Conservation (phyloP, 2,113 vertebrate genomes). For the Prietella phreatophila region DNA sequence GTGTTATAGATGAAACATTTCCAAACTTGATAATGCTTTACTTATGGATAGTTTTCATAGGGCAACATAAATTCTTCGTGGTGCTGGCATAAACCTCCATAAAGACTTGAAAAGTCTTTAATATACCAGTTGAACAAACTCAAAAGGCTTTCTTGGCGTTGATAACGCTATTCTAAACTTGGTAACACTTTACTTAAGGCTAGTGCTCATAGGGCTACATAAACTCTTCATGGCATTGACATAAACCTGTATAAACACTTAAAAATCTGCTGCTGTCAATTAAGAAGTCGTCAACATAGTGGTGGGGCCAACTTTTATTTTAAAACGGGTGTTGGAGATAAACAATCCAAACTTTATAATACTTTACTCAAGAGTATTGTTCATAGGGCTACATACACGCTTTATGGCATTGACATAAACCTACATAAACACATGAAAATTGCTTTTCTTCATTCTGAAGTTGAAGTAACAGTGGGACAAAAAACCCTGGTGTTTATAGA, state of each 20-base stretch:
- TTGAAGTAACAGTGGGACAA: neutral
- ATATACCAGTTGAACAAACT: neutral
- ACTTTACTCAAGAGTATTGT: too few relatives aligned
- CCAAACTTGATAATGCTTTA: neutral
- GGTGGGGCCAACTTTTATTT: too few relatives aligned
- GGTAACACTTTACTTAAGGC: neutral
- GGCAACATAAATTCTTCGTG: neutral
- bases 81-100: neutral
- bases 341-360: too few relatives aligned
- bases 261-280: neutral
- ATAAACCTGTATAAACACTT: neutral
- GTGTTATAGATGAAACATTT: slow-evolving; percentile 6
- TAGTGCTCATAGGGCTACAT: neutral
- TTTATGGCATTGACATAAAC: neutral
- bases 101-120: neutral
- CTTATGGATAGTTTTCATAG: neutral
- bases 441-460: too few relatives aligned
- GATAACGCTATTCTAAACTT: too few relatives aligned
- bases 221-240: neutral
- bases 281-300: too few relatives aligned
- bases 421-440: neutral
- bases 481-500: neutral
- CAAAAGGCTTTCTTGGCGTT: neutral
- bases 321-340: too few relatives aligned
- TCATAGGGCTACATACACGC: too few relatives aligned